Percentiles rank a stretch among this genome's conserved stretches.
Evolutionary conservation across 2,888 invertebrate genomes (phyloP).

Genomic region (Villa cingulata): DNA sequence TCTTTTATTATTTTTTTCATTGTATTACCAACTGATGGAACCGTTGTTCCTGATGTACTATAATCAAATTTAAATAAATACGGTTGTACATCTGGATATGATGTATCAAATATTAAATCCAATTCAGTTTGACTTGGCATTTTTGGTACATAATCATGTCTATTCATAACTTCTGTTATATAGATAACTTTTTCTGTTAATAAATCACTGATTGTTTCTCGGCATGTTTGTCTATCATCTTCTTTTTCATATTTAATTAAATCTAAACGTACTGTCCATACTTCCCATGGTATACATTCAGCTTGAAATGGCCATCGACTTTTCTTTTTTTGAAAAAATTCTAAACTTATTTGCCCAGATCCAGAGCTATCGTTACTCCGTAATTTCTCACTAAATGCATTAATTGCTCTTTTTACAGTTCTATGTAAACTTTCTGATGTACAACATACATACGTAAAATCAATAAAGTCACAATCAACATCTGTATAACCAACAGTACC

Average conservation of each 20-base stretch:
- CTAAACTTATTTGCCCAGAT: conserved; percentile 78
- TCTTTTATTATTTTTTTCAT: conserved; percentile 80
- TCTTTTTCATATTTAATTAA: conserved; percentile 74
- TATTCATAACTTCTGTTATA: conserved; percentile 90
- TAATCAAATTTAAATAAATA: conserved; percentile 89
- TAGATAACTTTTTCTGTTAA: conserved; percentile 87
- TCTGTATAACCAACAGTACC: conserved; percentile 93
- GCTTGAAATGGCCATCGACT: conserved; percentile 80
- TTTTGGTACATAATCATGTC: conserved; percentile 91
- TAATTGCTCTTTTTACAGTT: conserved; percentile 60
- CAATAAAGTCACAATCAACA: conserved; percentile 95
- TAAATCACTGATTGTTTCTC: conserved; percentile 77
- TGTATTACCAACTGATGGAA: conserved; percentile 71
- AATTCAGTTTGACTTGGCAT: conserved; percentile 87
- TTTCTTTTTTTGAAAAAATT: conserved; percentile 88
- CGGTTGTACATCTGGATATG: conserved; percentile 87
- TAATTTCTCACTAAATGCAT: conserved; percentile 62
- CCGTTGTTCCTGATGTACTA: conserved; percentile 62
- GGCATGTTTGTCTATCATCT: conserved; percentile 71
- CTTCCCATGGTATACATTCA: conserved; percentile 95
- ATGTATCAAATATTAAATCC: conserved; percentile 87
- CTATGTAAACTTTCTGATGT: conserved; percentile 65
- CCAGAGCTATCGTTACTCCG: conserved; percentile 59
- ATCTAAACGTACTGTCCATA: conserved; percentile 91
- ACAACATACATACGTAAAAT: conserved; percentile 93